Base-by-base conservation (phyloP, 2,113 vertebrate species). In the Hyla sarda region DNA sequence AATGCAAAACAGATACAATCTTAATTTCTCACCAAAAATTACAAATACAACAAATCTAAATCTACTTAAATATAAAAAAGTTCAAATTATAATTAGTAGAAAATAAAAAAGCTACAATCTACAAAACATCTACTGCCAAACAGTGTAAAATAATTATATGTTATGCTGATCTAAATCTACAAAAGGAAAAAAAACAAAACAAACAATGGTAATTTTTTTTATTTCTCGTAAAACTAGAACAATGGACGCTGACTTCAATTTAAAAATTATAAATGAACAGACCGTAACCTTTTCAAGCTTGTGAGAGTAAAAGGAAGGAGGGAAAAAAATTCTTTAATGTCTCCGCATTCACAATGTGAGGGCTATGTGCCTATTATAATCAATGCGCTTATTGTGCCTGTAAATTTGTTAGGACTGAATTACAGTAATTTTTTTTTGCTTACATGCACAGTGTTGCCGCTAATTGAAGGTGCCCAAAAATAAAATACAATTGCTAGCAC, bases 391-490 rank as follows among this genome's bases (percentile, higher is more conserved):
- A 87, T 87, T 87, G 77, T 82, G 77, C 58, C 77, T 87, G 58
- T 81, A 81, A 87, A 82, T 67, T 82, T 87, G 85, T 87, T 82
- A 62, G 85, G 11, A 30, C 67, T 82, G 37, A 82, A 87, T 87
- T 82, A 87, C 76, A 82, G 78, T 87, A 60, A 87, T 87, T 82
- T 87, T 74, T n/a, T 91, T 90, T 91, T 91, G 88, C 90, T 91
- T 90, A 90, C 87, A 91, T 91, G 90, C 90, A 89, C 88, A 65
- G 89, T 83, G 88, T 92, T 88, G 65, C 83, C 81, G 0, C 83
- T 90, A 90, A 92, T 91, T 89, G 90, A 90, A 88, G 91, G 88
- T 89, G 87, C 88, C 90, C 5, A 52, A 30, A 45, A 48, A 89
- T 54, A 90, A 62, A 88, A 89, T 58, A 87, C 82, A 2, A 47